Conservation (phyloP, 2,797 vertebrate genomes). For the Artibeus jamaicensis region DNA sequence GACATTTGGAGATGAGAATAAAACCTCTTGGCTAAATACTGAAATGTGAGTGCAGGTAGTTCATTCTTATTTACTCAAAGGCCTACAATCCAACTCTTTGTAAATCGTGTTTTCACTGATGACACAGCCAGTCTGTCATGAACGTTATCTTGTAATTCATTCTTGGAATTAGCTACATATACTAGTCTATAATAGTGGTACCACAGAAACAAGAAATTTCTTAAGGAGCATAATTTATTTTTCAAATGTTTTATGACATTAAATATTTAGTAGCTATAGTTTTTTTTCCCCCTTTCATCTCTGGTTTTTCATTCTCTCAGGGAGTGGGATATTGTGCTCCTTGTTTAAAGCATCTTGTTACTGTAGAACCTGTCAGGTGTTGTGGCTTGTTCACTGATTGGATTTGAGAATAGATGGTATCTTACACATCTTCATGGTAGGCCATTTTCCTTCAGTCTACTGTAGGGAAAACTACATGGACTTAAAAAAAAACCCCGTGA, state of each 20-base stretch:
- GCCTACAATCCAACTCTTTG: background rate
- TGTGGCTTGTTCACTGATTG: conserved; percentile 11
- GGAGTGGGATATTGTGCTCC: conserved; percentile 35
- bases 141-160: background rate
- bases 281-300: background rate
- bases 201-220: conserved; percentile 4
- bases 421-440: conserved; percentile 28
- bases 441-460: conserved; percentile 23
- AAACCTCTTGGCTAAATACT: background rate
- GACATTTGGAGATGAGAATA: conserved; percentile 17
- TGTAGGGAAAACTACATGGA: background rate
- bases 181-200: background rate
- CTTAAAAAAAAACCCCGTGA: conserved; percentile 2
- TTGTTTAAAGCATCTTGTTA: conserved; percentile 45
- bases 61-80: background rate
- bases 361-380: background rate
- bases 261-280: background rate
- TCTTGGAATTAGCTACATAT: background rate
- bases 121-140: background rate
- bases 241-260: background rate
- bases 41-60: background rate
- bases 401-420: conserved; percentile 25
- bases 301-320: conserved; percentile 22
- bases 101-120: background rate
- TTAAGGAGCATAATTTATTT: background rate